Evolutionary conservation across 2,888 invertebrate genomes (phyloP).

Genomic region (Xestoiulus laeticollis): DNA sequence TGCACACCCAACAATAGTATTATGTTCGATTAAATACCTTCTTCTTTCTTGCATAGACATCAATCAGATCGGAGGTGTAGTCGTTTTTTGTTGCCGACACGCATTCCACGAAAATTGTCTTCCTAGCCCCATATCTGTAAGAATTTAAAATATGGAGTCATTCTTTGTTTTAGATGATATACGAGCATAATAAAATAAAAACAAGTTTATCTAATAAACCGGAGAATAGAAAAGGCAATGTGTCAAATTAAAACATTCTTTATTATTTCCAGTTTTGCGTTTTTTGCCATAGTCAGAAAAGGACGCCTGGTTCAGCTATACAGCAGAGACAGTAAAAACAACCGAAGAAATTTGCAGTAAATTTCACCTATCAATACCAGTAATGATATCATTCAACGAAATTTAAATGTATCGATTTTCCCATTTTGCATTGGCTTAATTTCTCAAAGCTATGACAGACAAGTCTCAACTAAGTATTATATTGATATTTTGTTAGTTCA

Average conservation of each 20-base stretch:
- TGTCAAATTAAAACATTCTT: not conserved
- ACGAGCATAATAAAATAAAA: too few species aligned
- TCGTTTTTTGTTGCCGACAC: conserved; percentile 89
- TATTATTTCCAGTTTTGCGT: conserved; percentile 42
- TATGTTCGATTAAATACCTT: conserved; percentile 42
- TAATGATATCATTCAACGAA: not conserved
- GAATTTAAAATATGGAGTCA: conserved; percentile 54
- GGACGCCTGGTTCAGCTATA: not conserved
- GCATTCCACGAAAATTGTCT: conserved; percentile 87
- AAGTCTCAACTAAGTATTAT: too few species aligned
- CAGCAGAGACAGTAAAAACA: not conserved
- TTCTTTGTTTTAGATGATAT: not conserved
- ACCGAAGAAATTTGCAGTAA: not conserved
- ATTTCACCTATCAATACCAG: not conserved
- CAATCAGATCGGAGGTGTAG: conserved; percentile 74
- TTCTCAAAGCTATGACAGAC: too few species aligned
- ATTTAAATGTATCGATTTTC: not conserved
- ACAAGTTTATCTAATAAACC: too few species aligned
- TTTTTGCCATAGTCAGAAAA: conserved; percentile 47
- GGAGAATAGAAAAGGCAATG: not conserved
- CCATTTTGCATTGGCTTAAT: not conserved
- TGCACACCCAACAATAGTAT: not conserved
- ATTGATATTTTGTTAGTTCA: too few species aligned
- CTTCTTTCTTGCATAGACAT: conserved; percentile 69
- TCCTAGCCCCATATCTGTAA: conserved; percentile 65